Evolutionary conservation across 2,888 invertebrate species (phyloP), one percentile per base, ranked within the genome.

Genomic region (Calameuta filiformis): DNA sequence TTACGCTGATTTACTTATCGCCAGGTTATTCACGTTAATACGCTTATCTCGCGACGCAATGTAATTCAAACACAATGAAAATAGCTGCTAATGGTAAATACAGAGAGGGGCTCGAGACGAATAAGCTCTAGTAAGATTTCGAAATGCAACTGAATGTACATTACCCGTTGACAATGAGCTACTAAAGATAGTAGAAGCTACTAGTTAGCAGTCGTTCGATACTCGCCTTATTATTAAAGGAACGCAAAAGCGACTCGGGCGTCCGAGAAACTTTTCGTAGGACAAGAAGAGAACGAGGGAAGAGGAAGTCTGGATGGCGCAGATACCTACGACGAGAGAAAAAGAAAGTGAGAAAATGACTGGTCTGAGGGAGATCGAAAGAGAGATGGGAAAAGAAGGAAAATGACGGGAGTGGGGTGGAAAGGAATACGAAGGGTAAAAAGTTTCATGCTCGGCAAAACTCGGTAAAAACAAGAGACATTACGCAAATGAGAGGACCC

Each of bases 1-100:
- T 79, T 80, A 81, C 77, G 78, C 76, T 77, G 82, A 79, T 81
- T 82, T 80, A 80, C 81, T 81, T 82, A 82, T 81, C 81, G 79
- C 73, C 81, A 35, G 79, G 77, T 75, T 77, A 12, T 35, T 34
- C 73, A 69, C 71, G 73, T 76, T 80, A 80, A 78, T 79, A 75
- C 76, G 79, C 76, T 79, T 81, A 82, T 78, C 78, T 79, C 69
- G 73, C 73, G 35, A 31, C n/a, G 56, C 56, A 56, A 23, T 23
- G 56, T 56, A 56, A 56, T 23, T 56, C 23, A 23, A 56, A 56
- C 23, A 56, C 56, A 56, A 56, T 56, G 56, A 56, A 56, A 56
- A 56, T 56, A 23, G 56, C 56, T 56, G 56, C 56, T 56, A 56
- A 56, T 56, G 23, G 56, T 56, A 56, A 56, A 56, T 56, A 23